These are phyloP conservation scores for Tachuris rubrigastra DNA, from an alignment of 2,113 vertebrate genomes.

Conservation along the genomic window DNA sequence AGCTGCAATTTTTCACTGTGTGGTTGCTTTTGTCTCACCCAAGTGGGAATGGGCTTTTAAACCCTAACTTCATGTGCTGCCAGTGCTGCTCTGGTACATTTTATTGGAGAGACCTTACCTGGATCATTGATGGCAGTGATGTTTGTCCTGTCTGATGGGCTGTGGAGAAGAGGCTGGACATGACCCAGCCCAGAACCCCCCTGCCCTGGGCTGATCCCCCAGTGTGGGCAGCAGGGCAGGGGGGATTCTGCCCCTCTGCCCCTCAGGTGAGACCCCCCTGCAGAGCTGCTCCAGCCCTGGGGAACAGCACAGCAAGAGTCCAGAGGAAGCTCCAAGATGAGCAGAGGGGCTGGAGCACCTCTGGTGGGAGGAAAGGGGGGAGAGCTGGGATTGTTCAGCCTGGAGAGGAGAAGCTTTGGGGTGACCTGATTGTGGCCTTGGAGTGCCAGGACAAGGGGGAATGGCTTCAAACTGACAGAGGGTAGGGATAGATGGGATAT, in stretches of 20 bases:
- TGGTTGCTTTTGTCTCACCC: not conserved
- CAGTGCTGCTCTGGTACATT: not conserved
- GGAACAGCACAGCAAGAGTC: not conserved
- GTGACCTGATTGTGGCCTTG: not conserved
- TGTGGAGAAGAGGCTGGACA: not conserved
- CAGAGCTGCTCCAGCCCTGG: not conserved
- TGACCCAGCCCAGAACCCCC: not conserved
- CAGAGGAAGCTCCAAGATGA: not conserved
- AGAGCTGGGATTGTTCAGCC: not conserved
- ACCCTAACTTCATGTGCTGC: not conserved
- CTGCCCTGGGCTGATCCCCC: not conserved
- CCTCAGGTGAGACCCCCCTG: not conserved
- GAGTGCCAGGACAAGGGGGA: not conserved
- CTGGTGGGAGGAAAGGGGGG: too few species aligned
- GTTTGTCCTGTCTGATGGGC: not conserved
- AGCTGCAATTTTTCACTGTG: not conserved
- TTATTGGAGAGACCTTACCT: not conserved
- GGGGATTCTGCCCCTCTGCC: not conserved
- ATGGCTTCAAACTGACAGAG: not conserved
- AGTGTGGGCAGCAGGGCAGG: not conserved
- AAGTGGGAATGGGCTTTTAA: not conserved
- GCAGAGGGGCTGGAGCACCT: not conserved
- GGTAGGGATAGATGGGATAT: rapidly evolving
- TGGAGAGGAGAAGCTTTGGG: not conserved
- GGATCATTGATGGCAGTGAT: not conserved